A percentile compares a stretch with the other conserved stretches of the same genome.
Evolutionary conservation across 2,888 invertebrate genomes (phyloP).

Genomic region (Leptopilina syphax): DNA sequence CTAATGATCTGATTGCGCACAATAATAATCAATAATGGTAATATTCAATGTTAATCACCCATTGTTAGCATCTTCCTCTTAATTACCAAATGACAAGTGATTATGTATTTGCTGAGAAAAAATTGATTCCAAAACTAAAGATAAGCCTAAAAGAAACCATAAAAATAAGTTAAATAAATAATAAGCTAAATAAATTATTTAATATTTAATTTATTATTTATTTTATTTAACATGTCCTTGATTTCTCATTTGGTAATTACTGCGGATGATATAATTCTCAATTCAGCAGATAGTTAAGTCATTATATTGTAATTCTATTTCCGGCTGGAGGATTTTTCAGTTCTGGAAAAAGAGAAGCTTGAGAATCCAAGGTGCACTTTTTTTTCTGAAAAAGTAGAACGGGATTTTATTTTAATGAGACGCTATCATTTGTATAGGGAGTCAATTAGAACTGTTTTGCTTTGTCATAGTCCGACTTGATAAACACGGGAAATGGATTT

Average conservation of each 20-base stretch:
- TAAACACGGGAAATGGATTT: neutral
- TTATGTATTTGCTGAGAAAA: no score
- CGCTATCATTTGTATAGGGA: neutral
- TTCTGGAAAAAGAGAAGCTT: neutral
- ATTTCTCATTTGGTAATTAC: no score
- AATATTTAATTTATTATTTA: no score
- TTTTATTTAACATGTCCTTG: no score
- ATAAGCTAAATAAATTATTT: no score
- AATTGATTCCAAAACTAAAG: no score
- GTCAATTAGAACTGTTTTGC: slow-evolving; percentile 21
- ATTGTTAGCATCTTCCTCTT: no score
- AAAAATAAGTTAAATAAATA: no score
- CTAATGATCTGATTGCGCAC: neutral
- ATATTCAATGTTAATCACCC: neutral
- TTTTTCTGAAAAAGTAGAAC: neutral
- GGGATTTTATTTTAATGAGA: slow-evolving; percentile 28
- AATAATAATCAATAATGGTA: neutral
- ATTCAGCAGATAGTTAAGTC: neutral
- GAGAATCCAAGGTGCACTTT: slow-evolving; percentile 13
- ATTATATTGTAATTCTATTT: neutral
- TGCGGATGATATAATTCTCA: slow-evolving; percentile 1
- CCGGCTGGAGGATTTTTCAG: neutral
- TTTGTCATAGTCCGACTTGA: neutral
- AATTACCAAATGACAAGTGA: no score
- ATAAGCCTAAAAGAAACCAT: no score